phyloP scores from a whole-genome alignment of 2,888 invertebrate species.

The Caenorhabditis parvicauda region DNA sequence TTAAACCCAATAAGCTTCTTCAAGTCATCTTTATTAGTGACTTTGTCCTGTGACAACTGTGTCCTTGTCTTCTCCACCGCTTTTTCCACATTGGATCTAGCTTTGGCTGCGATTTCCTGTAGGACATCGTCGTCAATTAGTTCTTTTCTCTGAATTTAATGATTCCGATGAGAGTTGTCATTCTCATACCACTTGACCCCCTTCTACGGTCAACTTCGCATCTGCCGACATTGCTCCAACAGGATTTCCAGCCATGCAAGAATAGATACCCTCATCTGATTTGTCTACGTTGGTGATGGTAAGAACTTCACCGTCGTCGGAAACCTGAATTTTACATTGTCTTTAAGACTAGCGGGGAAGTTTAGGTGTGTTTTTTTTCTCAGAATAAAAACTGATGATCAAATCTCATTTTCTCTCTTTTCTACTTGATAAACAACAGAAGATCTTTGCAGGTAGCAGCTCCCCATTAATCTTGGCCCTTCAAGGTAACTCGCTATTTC shows the following conservation, averaged over 20 bases:
- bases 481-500: too few relatives aligned
- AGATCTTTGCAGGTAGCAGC: too few relatives aligned
- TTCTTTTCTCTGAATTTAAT: conserved; percentile 7
- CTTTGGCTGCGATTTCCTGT: conserved; percentile 16
- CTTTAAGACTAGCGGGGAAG: too few relatives aligned
- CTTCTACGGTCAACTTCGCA: conserved; percentile 63
- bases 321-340: conserved; percentile 31
- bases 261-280: conserved; percentile 54
- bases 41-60: conserved; percentile 26
- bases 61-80: conserved; percentile 35
- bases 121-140: conserved; percentile 19
- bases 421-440: too few relatives aligned
- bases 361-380: too few relatives aligned
- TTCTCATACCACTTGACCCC: conserved; percentile 29
- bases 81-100: conserved; percentile 23
- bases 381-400: too few relatives aligned
- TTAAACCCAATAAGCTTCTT: conserved; percentile 38
- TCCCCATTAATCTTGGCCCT: too few relatives aligned
- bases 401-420: too few relatives aligned
- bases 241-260: conserved; percentile 63
- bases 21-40: conserved; percentile 33
- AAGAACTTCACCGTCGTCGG: conserved; percentile 54
- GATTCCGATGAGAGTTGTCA: neutral
- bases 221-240: conserved; percentile 64
- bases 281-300: conserved; percentile 47